Evolutionary conservation across 2,797 vertebrate genomes (phyloP).

Genomic region (Bovichtus variegatus): DNA sequence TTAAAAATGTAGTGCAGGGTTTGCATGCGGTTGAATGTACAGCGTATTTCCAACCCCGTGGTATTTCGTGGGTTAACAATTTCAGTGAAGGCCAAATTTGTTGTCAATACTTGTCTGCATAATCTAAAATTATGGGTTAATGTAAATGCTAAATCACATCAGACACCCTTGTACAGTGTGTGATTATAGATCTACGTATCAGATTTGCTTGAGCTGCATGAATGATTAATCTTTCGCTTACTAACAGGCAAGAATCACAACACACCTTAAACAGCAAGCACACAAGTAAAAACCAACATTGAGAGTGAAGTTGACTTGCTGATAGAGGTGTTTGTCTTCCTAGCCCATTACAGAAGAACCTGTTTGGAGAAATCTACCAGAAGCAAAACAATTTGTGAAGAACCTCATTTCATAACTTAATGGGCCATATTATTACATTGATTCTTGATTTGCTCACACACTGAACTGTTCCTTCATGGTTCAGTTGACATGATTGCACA

Average conservation of each 20-base stretch:
- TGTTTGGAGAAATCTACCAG: constrained; percentile 78
- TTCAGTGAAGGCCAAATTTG: constrained; percentile 34
- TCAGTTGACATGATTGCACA: constrained; percentile 80
- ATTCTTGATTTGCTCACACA: constrained; percentile 84
- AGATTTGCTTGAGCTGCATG: constrained; percentile 45
- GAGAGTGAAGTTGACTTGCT: constrained; percentile 64
- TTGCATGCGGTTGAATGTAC: constrained; percentile 27
- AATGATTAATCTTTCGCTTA: constrained; percentile 36
- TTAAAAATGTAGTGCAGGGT: constrained; percentile 36
- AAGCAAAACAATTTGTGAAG: constrained; percentile 85
- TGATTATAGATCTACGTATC: constrained; percentile 49
- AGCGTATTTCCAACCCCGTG: constrained; percentile 15
- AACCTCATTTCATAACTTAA: constrained; percentile 86
- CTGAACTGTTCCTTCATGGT: constrained; percentile 81
- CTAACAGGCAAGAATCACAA: constrained; percentile 37
- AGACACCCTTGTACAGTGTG: constrained; percentile 32
- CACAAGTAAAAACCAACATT: constrained; percentile 46
- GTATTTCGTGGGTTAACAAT: constrained; percentile 20
- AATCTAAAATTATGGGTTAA: constrained; percentile 28
- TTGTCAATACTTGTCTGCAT: constrained; percentile 25
- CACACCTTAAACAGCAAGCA: constrained; percentile 19
- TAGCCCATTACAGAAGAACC: constrained; percentile 78
- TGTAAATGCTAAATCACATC: constrained; percentile 40
- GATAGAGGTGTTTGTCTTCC: constrained; percentile 79
- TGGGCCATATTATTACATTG: constrained; percentile 86